phyloP scores from a whole-genome alignment of 2,888 invertebrate genomes.

The Melikaiella ostensackeni region DNA sequence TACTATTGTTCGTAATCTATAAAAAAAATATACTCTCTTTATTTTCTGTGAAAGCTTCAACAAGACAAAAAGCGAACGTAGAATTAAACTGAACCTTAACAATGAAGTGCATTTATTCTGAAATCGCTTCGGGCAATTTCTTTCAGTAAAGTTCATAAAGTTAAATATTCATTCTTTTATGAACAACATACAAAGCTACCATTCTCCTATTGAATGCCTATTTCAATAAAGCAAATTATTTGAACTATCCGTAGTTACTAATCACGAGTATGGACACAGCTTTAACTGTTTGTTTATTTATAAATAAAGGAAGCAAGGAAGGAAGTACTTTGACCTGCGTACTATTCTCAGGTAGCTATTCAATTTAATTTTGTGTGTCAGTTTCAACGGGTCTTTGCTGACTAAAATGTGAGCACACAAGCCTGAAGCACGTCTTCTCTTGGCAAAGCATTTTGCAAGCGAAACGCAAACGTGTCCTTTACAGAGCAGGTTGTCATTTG shows the following conservation, averaged over 20 bases:
- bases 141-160: not conserved
- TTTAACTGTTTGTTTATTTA: not conserved
- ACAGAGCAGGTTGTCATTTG: constrained; percentile 2
- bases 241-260: not conserved
- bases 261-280: not conserved
- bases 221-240: not conserved
- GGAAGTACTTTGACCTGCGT: not conserved
- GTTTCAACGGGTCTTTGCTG: constrained; percentile 9
- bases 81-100: not conserved
- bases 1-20: too few relatives aligned
- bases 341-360: constrained; percentile 14
- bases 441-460: constrained; percentile 17
- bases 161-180: not conserved
- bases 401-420: constrained; percentile 22
- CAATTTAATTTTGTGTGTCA: constrained; percentile 21
- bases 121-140: not conserved
- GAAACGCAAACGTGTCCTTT: constrained; percentile 28
- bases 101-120: not conserved
- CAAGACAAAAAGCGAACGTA: not conserved
- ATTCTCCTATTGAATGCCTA: not conserved
- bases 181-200: not conserved
- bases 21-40: too few relatives aligned
- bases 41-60: too few relatives aligned
- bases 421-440: not conserved
- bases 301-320: not conserved